phyloP scores from a whole-genome alignment of 2,113 vertebrate species.

The Silurus meridionalis region DNA sequence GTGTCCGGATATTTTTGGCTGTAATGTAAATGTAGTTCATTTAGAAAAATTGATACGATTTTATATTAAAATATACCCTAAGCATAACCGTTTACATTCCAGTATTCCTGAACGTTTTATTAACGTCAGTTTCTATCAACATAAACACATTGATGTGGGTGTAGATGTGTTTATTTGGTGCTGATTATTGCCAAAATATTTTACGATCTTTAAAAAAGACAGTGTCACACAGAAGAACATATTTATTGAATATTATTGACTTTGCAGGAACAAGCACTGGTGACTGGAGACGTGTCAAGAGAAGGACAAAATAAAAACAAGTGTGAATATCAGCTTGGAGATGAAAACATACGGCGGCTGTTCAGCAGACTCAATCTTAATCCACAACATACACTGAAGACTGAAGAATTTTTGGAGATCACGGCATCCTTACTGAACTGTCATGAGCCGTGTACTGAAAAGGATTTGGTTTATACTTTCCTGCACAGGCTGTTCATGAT shows the following conservation, averaged over 20 bases:
- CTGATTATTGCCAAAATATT: background rate
- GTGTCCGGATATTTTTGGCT: background rate
- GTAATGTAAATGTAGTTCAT: background rate
- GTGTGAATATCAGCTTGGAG: background rate
- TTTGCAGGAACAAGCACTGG: background rate
- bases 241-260: background rate
- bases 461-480: constrained; percentile 63
- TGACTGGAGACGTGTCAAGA: background rate
- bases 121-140: background rate
- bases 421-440: constrained; percentile 49
- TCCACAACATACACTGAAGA: background rate
- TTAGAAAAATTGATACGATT: background rate
- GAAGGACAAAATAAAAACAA: background rate
- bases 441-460: constrained; percentile 52
- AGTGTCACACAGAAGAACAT: background rate
- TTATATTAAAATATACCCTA: background rate
- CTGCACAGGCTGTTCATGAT: constrained; percentile 63
- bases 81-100: background rate
- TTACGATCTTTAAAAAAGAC: background rate
- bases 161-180: background rate
- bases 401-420: constrained; percentile 64
- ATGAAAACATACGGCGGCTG: background rate
- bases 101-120: background rate
- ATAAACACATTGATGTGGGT: background rate
- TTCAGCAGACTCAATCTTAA: constrained; percentile 15